Base-by-base conservation (phyloP, 2,888 invertebrate species). In the Trissolcus japonicus region DNA sequence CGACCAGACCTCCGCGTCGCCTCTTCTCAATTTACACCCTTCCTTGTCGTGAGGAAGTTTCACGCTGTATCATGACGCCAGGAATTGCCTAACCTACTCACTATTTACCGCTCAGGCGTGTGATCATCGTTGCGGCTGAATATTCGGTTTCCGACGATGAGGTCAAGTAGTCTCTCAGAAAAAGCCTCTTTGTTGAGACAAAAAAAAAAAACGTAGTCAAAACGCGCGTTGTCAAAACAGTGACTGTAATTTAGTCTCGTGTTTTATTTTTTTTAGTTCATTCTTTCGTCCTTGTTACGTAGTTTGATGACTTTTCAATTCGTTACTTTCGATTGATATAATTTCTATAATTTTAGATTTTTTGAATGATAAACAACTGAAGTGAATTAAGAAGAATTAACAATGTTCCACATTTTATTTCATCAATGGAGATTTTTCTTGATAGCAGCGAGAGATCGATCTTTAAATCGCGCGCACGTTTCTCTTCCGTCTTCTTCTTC, bases 41-140 rank as follows among this genome's bases (percentile, higher is more conserved):
- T 46, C 80, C 78, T 79, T 79, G 80, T 83, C 59, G 80, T 80
- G 79, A 80, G 82, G 81, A 84, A 82, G 81, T 81, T 83, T 82
- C 82, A 83, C 81, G 81, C 78, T 78, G 81, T 79, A 83, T 82
- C 76, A 80, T 74, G 73, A 76, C 62, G 62, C 76, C 68, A 72
- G 62, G 67, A 80, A 80, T 79, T 82, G 72, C 56, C 71, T 53
- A 62, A 78, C 82, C 78, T 81, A 81, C 72, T 82, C 76, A 80
- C 80, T 78, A 83, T 82, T 85, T 82, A 82, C 74, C 81, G 61
- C 54, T 75, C 75, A 75, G 54, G 75, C 68, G 68, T 75, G 59
- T 75, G 51, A 76, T 56, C 69, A 69, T 11, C 35, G 35, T 76
- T 71, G 60, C 53, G 51, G 65, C 16, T 11, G 43, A 75, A 68